Base-by-base conservation (phyloP, 2,888 invertebrate genomes). In the Erebia epiphron region DNA sequence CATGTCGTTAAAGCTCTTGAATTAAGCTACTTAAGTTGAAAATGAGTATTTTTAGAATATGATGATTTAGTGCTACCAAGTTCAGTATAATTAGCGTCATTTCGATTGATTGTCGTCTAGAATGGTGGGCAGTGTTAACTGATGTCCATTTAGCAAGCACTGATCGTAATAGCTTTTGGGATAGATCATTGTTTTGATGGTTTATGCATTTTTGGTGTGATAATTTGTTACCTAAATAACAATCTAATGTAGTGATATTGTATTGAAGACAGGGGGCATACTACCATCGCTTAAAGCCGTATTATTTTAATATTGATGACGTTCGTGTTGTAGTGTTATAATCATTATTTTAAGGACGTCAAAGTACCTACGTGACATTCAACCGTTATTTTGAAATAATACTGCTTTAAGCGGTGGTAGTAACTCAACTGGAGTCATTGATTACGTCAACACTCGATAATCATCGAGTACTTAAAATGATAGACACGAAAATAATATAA, bases 61-160 rank as follows among this genome's bases (percentile, higher is more conserved):
- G 82, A 83, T 88, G 87, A 88, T 91, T 64, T n/a, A 35, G 87
- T 89, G 90, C 89, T 90, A 89, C 85, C 78, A 79, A 86, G 82
- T 87, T 82, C 80, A 81, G 83, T 77, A 82, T 77, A 77, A 80
- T 89, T 88, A 89, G 86, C 86, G 81, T 84, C 78, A 79, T 82
- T 54, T 10, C 54, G 54, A 85, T 86, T 85, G 86, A 88, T 87
- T 86, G 84, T 81, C 83, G 81, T 81, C 81, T 57, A 82, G 82
- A 81, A 77, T 80, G 78, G 87, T 89, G 85, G 88, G 87, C 82
- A 86, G 86, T 87, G 89, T 87, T 88, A 88, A 88, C 66, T 73
- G 88, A 86, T 82, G 81, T 80, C 82, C 81, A 86, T 87, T 88
- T 87, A 86, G 67, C 81, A 78, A 80, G 76, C 80, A 85, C 85